Evolutionary conservation across 1,140 invertebrate genomes (phyloP).

Genomic region (Drosophila trapezifrons): DNA sequence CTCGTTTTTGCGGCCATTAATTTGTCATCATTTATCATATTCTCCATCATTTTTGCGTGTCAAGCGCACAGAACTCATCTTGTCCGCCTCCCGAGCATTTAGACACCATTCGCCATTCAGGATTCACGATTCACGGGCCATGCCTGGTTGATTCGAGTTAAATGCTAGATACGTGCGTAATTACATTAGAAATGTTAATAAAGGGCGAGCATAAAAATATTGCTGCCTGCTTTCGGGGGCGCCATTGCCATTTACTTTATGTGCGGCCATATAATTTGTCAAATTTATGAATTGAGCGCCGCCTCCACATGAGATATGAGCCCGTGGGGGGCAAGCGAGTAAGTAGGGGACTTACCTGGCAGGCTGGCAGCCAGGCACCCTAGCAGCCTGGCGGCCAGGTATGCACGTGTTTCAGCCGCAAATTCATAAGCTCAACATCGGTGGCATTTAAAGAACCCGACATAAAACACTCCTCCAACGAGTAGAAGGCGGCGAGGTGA

Average conservation of each 20-base stretch:
- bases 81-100: constrained; percentile 5
- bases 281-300: constrained; percentile 62
- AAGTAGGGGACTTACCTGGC: background rate
- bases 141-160: constrained; percentile 56
- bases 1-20: constrained; percentile 69
- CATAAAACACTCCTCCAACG: constrained; percentile 49
- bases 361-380: no score
- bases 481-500: constrained; percentile 36
- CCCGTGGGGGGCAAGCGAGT: background rate
- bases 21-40: constrained; percentile 81
- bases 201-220: constrained; percentile 65
- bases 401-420: constrained; percentile 60
- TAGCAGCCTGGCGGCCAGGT: constrained; percentile 38
- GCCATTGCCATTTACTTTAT: constrained; percentile 63
- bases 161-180: constrained; percentile 78
- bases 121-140: constrained; percentile 7
- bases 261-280: constrained; percentile 62
- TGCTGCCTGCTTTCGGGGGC: constrained; percentile 55
- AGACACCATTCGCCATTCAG: constrained; percentile 1
- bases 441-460: constrained; percentile 66
- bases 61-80: constrained; percentile 53
- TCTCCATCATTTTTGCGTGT: constrained; percentile 66
- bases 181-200: constrained; percentile 80
- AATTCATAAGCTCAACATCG: constrained; percentile 61
- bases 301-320: constrained; percentile 41